Evolutionary conservation across 1,140 invertebrate species (phyloP), one percentile per base, ranked within the genome.

Genomic region (Euwallacea fornicatus): DNA sequence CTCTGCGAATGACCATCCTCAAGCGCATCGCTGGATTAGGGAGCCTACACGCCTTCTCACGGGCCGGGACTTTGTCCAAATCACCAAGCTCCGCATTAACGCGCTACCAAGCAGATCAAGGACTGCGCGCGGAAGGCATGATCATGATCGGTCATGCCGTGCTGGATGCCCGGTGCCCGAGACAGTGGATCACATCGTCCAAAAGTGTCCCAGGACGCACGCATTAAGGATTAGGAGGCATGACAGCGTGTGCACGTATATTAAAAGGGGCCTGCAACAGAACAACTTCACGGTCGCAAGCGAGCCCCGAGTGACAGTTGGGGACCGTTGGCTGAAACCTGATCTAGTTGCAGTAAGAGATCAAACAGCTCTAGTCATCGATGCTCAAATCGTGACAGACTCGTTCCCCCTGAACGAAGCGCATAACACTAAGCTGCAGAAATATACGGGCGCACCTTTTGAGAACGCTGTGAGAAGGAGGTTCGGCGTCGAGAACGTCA

Each of bases 111-210:
- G n/a, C n/a, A n/a, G n/a, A n/a, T n/a, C n/a, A n/a, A n/a, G n/a
- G n/a, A n/a, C n/a, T n/a, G n/a, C n/a, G n/a, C n/a, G n/a, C n/a
- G n/a, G n/a, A n/a, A n/a, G n/a, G n/a, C n/a, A n/a, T n/a, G n/a
- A 68, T 65, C n/a, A 47, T 11, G 0, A 16, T 16, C 42, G 53
- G 33, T 13, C 13, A 0, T 64, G 66, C 10, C 6, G 69, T 21
- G 66, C 60, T 2, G 70, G 66, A 0, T 74, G 73, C 15, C 41
- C 33, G 0, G 33, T 47, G 3, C 10, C 56, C 0, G 73, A 74
- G 66, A 50, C 70, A 0, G 16, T 73, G 2, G 64, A 66, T 8
- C 70, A 74, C 44, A 65, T 72, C 0, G 58, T 75, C 7, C 74
- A 75, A 21, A n/a, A 21, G 2, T 71, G 74, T 41, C 58, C 8